Conservation (phyloP, 2,888 invertebrate species). For the Macaria notata region DNA sequence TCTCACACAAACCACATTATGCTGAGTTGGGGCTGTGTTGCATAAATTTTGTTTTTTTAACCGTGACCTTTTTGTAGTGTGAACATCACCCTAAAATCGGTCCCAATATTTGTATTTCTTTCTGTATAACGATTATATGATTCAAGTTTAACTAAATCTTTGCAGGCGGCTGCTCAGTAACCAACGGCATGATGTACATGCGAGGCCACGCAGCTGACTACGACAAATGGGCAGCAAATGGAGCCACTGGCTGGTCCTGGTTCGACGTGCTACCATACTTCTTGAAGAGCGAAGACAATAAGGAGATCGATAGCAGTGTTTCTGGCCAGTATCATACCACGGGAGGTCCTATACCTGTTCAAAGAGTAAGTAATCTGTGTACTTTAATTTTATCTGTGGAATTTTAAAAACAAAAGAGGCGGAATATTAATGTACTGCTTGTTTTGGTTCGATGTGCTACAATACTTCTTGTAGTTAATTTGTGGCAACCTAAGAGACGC, state of each 20-base stretch:
- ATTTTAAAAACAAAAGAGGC: too few species aligned
- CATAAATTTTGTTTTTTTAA: too few species aligned
- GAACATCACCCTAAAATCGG: too few species aligned
- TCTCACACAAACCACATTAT: too few species aligned
- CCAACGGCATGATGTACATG: conserved; percentile 93
- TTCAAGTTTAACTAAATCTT: neutral
- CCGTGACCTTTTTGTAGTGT: too few species aligned
- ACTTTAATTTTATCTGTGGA: too few species aligned
- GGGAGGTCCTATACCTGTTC: conserved; percentile 84
- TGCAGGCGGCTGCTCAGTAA: conserved; percentile 86
- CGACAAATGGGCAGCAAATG: conserved; percentile 88
- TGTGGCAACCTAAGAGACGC: too few species aligned
- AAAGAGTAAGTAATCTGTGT: conserved; percentile 52
- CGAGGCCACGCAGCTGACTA: conserved; percentile 89
- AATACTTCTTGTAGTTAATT: neutral
- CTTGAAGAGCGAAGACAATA: conserved; percentile 85
- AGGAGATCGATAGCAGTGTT: conserved; percentile 81
- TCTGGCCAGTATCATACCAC: conserved; percentile 82
- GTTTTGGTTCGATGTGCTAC: neutral
- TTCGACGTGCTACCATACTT: conserved; percentile 89
- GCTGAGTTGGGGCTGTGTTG: too few species aligned
- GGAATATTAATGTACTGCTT: neutral
- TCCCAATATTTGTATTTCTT: too few species aligned
- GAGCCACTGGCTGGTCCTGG: conserved; percentile 90
- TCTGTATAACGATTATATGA: too few species aligned